phyloP scores from a whole-genome alignment of 2,888 invertebrate genomes.

The Sarcophaga rosellei region DNA sequence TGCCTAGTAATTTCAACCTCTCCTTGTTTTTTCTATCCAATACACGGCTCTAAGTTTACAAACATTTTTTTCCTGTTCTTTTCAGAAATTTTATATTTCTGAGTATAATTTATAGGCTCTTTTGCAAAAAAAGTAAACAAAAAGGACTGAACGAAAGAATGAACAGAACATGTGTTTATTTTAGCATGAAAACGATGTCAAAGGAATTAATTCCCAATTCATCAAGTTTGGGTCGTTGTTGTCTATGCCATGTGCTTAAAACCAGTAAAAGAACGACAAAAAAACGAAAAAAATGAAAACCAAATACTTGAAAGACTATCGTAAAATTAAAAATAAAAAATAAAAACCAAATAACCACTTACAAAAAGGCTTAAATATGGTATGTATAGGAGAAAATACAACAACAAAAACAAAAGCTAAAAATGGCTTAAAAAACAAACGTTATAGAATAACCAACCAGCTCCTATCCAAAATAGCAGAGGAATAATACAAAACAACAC shows the following conservation, averaged over 20 bases:
- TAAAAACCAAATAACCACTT: constrained; percentile 23
- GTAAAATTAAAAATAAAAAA: neutral
- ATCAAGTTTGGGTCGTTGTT: constrained; percentile 77
- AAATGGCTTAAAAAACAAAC: constrained; percentile 62
- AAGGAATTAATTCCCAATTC: constrained; percentile 81
- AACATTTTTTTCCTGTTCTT: constrained; percentile 25
- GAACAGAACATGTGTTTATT: constrained; percentile 67
- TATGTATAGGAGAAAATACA: constrained; percentile 2
- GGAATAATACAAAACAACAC: neutral
- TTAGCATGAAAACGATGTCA: constrained; percentile 76
- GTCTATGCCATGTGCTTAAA: constrained; percentile 66
- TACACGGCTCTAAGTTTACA: neutral
- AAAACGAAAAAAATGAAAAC: constrained; percentile 32
- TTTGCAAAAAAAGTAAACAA: constrained; percentile 25
- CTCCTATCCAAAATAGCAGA: constrained; percentile 10
- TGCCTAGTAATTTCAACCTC: neutral
- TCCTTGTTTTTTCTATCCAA: neutral
- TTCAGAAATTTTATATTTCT: constrained; percentile 21
- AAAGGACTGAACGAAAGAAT: neutral
- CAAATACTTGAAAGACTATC: constrained; percentile 56
- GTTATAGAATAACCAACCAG: constrained; percentile 53
- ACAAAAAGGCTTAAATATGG: constrained; percentile 36
- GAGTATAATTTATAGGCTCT: constrained; percentile 50
- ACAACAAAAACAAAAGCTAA: constrained; percentile 50
- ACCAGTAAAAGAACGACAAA: constrained; percentile 7